Evolutionary conservation across 30 jellyfish, hydroid and myxozoan species (phyloP).

Genomic region (Turritopsis rubra): DNA sequence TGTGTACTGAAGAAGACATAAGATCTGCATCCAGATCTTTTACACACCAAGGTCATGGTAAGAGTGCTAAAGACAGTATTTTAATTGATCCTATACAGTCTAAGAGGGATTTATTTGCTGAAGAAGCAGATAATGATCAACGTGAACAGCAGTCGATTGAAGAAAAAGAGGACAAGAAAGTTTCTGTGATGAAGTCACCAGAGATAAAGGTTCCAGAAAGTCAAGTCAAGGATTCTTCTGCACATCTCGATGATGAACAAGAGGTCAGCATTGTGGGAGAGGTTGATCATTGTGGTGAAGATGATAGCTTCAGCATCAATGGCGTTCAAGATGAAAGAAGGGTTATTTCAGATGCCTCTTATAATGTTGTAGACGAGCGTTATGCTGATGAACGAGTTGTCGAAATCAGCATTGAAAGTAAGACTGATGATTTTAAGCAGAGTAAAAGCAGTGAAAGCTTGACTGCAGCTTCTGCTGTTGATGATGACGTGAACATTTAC

Average conservation of each 20-base stretch:
- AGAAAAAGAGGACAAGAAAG: not conserved
- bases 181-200: slow-evolving; percentile 7
- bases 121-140: slow-evolving; percentile 52
- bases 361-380: slow-evolving; percentile 36
- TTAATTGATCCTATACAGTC: slow-evolving; percentile 41
- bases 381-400: slow-evolving; percentile 31
- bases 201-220: not conserved
- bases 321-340: not conserved
- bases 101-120: slow-evolving; percentile 61
- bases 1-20: slow-evolving; percentile 43
- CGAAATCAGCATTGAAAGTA: slow-evolving; percentile 5
- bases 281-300: slow-evolving; percentile 16
- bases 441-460: slow-evolving; percentile 8
- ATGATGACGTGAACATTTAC: slow-evolving; percentile 29
- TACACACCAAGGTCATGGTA: slow-evolving; percentile 38
- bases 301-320: not conserved
- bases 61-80: slow-evolving; percentile 25
- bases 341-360: slow-evolving; percentile 10
- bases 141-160: slow-evolving; percentile 27
- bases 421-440: not conserved
- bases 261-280: slow-evolving; percentile 30
- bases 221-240: not conserved
- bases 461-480: slow-evolving; percentile 1
- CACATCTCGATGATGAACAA: not conserved
- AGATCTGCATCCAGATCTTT: slow-evolving; percentile 11